phyloP scores from a whole-genome alignment of 2,797 vertebrate genomes.

The Glossophaga mutica region DNA sequence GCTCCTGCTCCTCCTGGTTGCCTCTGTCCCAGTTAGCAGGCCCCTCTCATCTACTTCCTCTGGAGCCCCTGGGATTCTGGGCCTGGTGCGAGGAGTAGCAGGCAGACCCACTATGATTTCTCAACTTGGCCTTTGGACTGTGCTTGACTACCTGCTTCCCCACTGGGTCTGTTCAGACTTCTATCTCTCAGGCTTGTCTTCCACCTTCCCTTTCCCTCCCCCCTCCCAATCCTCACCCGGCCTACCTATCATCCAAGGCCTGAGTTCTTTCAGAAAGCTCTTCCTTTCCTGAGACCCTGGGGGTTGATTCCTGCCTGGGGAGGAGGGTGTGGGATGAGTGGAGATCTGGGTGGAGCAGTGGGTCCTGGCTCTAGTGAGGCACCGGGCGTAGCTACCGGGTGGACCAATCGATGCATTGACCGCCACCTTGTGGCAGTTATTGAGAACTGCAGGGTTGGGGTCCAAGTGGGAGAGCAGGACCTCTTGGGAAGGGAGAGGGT shows the following conservation, averaged over 20 bases:
- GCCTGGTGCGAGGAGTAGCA: neutral
- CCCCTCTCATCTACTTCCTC: neutral
- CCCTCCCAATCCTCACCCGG: neutral
- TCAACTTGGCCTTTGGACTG: neutral
- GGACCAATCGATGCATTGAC: neutral
- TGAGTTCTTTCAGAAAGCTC: neutral
- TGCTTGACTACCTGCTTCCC: neutral
- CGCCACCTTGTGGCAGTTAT: conserved; percentile 64
- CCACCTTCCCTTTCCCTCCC: neutral
- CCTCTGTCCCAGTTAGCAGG: neutral
- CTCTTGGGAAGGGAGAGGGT: neutral
- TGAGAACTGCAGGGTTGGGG: conserved; percentile 30
- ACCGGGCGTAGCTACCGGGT: neutral
- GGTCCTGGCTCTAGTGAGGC: neutral
- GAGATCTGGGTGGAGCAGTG: neutral
- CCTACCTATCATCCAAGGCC: neutral
- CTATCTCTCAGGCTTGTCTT: neutral
- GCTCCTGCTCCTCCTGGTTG: neutral
- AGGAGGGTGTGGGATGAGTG: neutral
- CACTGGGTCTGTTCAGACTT: neutral
- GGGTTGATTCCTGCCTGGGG: neutral
- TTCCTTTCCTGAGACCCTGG: neutral
- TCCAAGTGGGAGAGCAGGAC: neutral
- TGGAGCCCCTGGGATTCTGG: neutral
- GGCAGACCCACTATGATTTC: neutral